Base-by-base conservation (phyloP, 2,888 invertebrate genomes). In the Meiosimyza platycephala region DNA sequence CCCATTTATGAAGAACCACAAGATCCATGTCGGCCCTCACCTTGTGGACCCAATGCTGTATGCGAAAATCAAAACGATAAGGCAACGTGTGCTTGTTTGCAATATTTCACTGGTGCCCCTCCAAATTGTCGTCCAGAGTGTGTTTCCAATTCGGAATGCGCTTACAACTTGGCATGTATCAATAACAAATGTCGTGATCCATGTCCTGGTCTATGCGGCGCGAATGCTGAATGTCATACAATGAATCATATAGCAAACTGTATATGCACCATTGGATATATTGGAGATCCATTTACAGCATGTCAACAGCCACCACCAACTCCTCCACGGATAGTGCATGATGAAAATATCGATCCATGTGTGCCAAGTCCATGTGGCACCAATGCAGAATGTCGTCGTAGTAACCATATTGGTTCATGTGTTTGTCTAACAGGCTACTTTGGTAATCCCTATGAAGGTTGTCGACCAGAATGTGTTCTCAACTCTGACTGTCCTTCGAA, bases 181-280 rank as follows among this genome's bases (percentile, higher is more conserved):
- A 93, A 93, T 83, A 91, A 92, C 77, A 93, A 93, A 87, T 95
- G 95, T 84, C 90, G 90, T 73, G 91, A 94, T 85, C 94, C 94
- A 15, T 95, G 95, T 81, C 89, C 91, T 16, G 93, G 93, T 48
- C 89, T 92, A 18, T 95, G 94, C 83, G 94, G 94, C 47, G 88
- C 90, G 63, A 90, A 90, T 79, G 92, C 94, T 9, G 89, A 89
- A 78, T 95, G 94, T 82, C 90, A 91, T 83, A 92, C 94, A 4
- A 88, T 92, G 18, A 93, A 93, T 84, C 93, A 95, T 80, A 92
- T 92, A 81, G 93, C 93, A 4, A 91, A 92, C 79, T 94, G 94
- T 84, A 90, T 90, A 62, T 94, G 94, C 81, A 89, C 90, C 47
- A 79, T 88, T 9, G 87, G 90, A 77, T 90, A 90, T 76, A 90